phyloP scores from a whole-genome alignment of 1,140 invertebrate species.

The Triops longicaudatus region DNA sequence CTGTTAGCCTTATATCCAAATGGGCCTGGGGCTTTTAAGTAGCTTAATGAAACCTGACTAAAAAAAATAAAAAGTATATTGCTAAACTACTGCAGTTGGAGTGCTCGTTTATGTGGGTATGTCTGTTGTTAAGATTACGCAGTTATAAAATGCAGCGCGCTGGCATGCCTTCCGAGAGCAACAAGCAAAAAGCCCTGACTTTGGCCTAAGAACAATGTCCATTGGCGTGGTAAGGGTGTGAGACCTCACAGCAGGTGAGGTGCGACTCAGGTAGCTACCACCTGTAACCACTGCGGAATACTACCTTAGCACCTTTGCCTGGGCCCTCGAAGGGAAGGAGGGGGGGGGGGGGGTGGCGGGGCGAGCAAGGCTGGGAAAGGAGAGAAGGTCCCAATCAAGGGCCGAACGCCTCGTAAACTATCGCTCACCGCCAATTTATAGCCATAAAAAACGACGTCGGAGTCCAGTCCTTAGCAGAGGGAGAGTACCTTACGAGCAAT shows the following conservation, averaged over 20 bases:
- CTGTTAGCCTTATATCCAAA: background rate
- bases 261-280: conserved; percentile 14
- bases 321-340: background rate
- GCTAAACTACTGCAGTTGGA: background rate
- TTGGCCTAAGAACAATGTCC: background rate
- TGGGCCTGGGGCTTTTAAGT: background rate
- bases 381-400: conserved; percentile 9
- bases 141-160: background rate
- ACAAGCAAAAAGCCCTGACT: background rate
- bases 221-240: conserved; percentile 14
- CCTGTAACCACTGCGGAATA: background rate
- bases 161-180: background rate
- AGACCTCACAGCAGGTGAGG: conserved; percentile 13
- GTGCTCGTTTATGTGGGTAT: background rate
- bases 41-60: background rate
- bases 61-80: background rate
- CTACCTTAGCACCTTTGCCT: background rate
- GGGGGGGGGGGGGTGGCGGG: background rate
- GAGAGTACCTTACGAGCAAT: background rate
- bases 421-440: conserved; percentile 14
- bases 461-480: background rate
- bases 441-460: conserved; percentile 14
- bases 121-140: background rate
- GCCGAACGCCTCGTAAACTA: conserved; percentile 14
- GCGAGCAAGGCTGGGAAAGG: background rate